A percentile compares a stretch with the other conserved stretches of the same genome.
These are phyloP conservation scores for Spialia ferax DNA, from an alignment of 2,888 invertebrate genomes.

Conservation along the genomic window DNA sequence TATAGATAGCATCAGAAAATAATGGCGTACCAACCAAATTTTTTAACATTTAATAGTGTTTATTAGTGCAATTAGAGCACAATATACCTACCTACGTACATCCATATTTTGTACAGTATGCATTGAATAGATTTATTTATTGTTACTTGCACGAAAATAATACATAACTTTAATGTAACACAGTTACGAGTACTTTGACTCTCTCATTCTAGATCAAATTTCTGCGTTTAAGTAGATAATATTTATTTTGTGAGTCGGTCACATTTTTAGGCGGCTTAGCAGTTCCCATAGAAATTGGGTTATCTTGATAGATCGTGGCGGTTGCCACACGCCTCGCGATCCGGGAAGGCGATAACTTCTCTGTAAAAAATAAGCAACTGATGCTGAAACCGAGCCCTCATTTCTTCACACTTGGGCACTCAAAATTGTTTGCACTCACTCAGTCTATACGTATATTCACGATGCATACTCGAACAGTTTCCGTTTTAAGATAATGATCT, in stretches of 20 bases:
- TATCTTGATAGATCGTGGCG: constrained; percentile 80
- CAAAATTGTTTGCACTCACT: constrained; percentile 33
- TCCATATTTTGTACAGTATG: too few species aligned
- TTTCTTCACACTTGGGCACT: constrained; percentile 39
- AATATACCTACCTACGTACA: too few species aligned
- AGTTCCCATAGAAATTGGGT: constrained; percentile 76
- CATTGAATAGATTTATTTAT: too few species aligned
- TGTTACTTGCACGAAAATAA: not conserved
- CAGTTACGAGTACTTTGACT: constrained; percentile 13
- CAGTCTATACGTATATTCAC: constrained; percentile 31
- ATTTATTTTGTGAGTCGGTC: constrained; percentile 30
- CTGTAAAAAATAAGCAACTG: constrained; percentile 38
- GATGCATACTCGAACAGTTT: constrained; percentile 1
- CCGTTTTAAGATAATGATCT: not conserved
- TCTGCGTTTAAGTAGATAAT: constrained; percentile 21
- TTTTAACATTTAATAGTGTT: too few species aligned
- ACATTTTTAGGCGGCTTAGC: constrained; percentile 43
- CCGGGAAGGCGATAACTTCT: constrained; percentile 58
- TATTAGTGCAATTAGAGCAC: too few species aligned
- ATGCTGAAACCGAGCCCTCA: constrained; percentile 38
- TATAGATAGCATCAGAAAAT: too few species aligned
- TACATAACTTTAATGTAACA: not conserved
- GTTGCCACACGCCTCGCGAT: constrained; percentile 58
- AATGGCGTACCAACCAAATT: too few species aligned
- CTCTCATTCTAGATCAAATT: constrained; percentile 20